Evolutionary conservation across 1,140 invertebrate genomes (phyloP).

Genomic region (Battus philenor): DNA sequence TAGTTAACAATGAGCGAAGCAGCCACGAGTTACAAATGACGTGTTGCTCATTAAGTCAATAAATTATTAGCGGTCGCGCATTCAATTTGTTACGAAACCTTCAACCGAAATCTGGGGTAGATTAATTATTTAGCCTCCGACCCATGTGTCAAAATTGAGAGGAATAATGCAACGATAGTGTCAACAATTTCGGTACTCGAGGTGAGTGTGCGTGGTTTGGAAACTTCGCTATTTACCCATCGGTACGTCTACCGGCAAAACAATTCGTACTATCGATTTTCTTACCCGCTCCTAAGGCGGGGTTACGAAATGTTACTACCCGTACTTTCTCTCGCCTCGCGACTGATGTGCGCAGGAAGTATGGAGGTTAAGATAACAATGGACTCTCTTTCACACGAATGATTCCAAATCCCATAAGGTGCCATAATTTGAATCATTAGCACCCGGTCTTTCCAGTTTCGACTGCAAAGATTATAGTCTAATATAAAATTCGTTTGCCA

Average conservation of each 20-base stretch:
- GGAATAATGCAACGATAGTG: conserved; percentile 3
- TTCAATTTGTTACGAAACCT: conserved; percentile 17
- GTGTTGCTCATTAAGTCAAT: conserved; percentile 9
- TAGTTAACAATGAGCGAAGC: conserved; percentile 7
- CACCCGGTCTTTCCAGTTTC: conserved; percentile 20
- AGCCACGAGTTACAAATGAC: conserved; percentile 16
- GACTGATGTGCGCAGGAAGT: conserved; percentile 42
- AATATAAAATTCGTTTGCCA: conserved; percentile 20
- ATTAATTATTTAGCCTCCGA: conserved; percentile 15
- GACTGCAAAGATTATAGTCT: conserved; percentile 13
- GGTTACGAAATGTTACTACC: conserved; percentile 49
- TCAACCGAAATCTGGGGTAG: conserved; percentile 15
- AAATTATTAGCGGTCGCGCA: conserved; percentile 7
- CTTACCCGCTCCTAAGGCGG: conserved; percentile 37
- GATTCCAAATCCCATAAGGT: conserved; percentile 23
- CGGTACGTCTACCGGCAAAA: conserved; percentile 24
- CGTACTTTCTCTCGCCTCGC: conserved; percentile 60
- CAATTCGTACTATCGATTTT: conserved; percentile 39
- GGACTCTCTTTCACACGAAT: conserved; percentile 28
- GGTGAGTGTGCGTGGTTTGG: conserved; percentile 11
- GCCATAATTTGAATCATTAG: conserved; percentile 24
- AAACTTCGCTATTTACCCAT: conserved; percentile 13
- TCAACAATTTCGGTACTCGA: conserved; percentile 9
- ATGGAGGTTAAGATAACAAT: conserved; percentile 70
- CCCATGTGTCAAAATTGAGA: conserved; percentile 10